These are phyloP conservation scores for Lithodes maja DNA, from an alignment of 2,888 invertebrate species.

Conservation along the genomic window DNA sequence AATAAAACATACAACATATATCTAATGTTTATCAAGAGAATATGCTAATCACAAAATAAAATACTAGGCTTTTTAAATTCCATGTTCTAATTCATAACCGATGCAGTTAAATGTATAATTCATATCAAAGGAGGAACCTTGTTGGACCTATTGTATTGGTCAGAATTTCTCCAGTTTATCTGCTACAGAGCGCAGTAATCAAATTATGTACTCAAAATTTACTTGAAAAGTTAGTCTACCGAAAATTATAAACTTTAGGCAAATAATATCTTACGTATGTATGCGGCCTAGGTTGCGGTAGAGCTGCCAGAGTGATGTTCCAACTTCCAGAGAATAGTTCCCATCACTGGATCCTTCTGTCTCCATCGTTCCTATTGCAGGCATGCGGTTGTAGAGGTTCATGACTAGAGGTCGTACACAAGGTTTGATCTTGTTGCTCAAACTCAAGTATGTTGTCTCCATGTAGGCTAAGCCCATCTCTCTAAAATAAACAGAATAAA, in stretches of 20 bases:
- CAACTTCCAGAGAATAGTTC: conserved; percentile 58
- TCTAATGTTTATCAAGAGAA: background rate
- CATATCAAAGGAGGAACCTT: too few species aligned
- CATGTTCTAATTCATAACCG: too few species aligned
- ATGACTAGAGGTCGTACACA: conserved; percentile 69
- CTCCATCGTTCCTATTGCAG: background rate
- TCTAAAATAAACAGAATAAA: conserved; percentile 6
- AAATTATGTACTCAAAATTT: conserved; percentile 32
- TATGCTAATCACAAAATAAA: background rate
- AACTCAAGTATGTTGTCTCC: conserved; percentile 60
- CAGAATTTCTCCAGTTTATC: background rate
- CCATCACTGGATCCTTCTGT: conserved; percentile 5
- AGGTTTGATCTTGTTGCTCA: conserved; percentile 66
- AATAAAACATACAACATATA: background rate
- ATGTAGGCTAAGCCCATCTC: conserved; percentile 67
- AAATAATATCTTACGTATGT: conserved; percentile 45
- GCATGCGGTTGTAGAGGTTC: conserved; percentile 68
- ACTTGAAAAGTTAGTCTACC: background rate
- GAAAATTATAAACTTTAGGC: background rate
- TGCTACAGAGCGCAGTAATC: background rate
- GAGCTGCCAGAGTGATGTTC: conserved; percentile 67
- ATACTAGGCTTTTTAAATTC: too few species aligned
- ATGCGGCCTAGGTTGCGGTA: conserved; percentile 64
- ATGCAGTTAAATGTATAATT: too few species aligned
- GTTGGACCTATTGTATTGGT: conserved; percentile 10